A percentile compares a stretch with the other conserved stretches of the same genome.
Conservation (phyloP, 2,888 invertebrate species). For the Orthonevra nobilis region DNA sequence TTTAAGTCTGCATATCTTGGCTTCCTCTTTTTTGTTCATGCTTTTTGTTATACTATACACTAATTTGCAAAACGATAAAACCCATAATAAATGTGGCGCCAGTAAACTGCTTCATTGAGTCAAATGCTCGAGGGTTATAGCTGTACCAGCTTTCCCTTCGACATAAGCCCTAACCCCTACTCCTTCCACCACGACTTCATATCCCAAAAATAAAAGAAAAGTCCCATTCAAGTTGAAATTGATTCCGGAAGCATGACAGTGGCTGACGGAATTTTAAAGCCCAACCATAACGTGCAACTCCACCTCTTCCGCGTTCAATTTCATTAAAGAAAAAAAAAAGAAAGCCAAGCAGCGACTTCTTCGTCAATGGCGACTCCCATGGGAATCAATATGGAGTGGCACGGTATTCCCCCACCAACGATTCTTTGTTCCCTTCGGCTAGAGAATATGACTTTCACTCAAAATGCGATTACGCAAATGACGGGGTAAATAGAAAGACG, state of each 20-base stretch:
- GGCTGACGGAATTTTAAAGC: slow-evolving; percentile 31
- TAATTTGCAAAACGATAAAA: slow-evolving; percentile 46
- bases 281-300: slow-evolving; percentile 2
- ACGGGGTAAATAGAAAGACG: slow-evolving; percentile 32
- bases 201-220: slow-evolving; percentile 2
- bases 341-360: too few relatives aligned
- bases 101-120: slow-evolving; percentile 51
- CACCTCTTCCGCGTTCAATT: slow-evolving; percentile 38
- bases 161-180: too few relatives aligned
- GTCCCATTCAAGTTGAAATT: slow-evolving; percentile 36
- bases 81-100: slow-evolving; percentile 53
- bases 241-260: slow-evolving; percentile 19
- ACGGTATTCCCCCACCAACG: too few relatives aligned
- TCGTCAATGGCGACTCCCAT: slow-evolving; percentile 12
- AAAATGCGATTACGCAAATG: slow-evolving; percentile 78
- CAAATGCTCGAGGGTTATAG: not conserved
- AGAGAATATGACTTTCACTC: slow-evolving; percentile 75
- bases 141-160: too few relatives aligned
- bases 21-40: not conserved
- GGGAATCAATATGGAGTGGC: slow-evolving; percentile 23
- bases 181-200: too few relatives aligned
- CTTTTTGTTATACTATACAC: slow-evolving; percentile 35
- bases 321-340: slow-evolving; percentile 23
- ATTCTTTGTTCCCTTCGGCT: slow-evolving; percentile 12
- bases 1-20: slow-evolving; percentile 10